phyloP scores from a whole-genome alignment of 2,797 vertebrate species.

The Falco biarmicus region DNA sequence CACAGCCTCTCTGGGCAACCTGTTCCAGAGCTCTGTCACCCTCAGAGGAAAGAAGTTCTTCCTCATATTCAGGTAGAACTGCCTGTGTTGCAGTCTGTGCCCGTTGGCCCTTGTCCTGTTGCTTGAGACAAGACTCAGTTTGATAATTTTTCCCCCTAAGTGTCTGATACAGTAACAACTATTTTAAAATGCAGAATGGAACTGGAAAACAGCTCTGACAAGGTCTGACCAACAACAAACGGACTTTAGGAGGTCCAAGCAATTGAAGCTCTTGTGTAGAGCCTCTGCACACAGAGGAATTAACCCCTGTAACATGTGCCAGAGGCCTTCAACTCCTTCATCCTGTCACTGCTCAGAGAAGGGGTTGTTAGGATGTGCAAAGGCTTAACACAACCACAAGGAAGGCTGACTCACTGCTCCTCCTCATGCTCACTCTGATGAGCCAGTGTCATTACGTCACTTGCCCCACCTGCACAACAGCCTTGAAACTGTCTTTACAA shows the following conservation, averaged over 20 bases:
- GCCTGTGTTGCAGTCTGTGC: too few species aligned
- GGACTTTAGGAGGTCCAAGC: background rate
- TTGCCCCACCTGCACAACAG: background rate
- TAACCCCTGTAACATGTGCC: background rate
- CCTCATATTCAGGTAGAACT: too few species aligned
- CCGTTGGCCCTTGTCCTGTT: too few species aligned
- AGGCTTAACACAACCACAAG: background rate
- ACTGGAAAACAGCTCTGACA: background rate
- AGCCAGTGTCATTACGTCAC: background rate
- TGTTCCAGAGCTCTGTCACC: too few species aligned
- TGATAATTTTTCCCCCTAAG: rapidly evolving
- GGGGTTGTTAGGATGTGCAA: background rate
- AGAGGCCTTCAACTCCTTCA: background rate
- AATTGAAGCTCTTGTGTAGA: background rate
- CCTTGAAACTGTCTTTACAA: background rate
- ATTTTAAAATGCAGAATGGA: background rate
- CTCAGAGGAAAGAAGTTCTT: too few species aligned
- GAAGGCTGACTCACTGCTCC: background rate
- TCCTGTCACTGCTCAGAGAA: background rate
- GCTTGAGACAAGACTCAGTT: background rate
- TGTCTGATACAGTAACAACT: rapidly evolving
- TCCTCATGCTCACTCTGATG: background rate
- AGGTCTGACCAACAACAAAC: background rate
- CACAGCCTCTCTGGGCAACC: too few species aligned
- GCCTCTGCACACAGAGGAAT: background rate